Evolutionary conservation across 2,113 vertebrate genomes (phyloP), one percentile per base, ranked within the genome.

Genomic region (Thermophis baileyi): DNA sequence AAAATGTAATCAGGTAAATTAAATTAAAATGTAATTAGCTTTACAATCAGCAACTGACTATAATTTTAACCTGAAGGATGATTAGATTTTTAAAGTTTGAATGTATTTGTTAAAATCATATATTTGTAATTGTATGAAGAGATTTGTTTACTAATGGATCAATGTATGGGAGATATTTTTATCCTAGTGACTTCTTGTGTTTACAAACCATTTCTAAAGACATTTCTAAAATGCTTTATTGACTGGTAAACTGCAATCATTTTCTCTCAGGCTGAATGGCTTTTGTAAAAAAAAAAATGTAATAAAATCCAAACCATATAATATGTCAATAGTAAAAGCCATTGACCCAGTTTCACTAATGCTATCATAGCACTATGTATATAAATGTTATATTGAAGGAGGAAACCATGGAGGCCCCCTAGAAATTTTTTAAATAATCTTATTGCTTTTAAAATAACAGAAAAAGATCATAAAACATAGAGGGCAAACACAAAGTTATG

Each of bases 1-100:
- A 27, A 74, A 90, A 69, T 30, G 86, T 18, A 87, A 50, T 16
- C 7, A 0, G 0, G 35, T n/a, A n/a, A n/a, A n/a, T n/a, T n/a
- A n/a, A n/a, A n/a, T n/a, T n/a, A n/a, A n/a, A n/a, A n/a, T n/a
- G 14, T 16, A 12, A 91, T 90, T 85, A 12, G 0, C 88, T 57
- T 46, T 0, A 0, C 1, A 24, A 18, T 4, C 6, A 1, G 4
- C 22, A 60, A 1, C 0, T n/a, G 4, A 0, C 9, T 86, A 89
- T 35, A 89, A 0, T 7, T 57, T 14, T n/a, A 87, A 10, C 60
- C 0, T 0, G 51, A 0, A 35, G n/a, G 0, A 0, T 0, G 3
- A 0, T 0, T 87, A 14, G 5, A 44, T 87, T 87, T 16, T 1
- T 50, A 85, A 87, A 74, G 2, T 46, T 85, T 30, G 6, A 55